Evolutionary conservation across 2,888 invertebrate species (phyloP).

Genomic region (Pterostichus niger): DNA sequence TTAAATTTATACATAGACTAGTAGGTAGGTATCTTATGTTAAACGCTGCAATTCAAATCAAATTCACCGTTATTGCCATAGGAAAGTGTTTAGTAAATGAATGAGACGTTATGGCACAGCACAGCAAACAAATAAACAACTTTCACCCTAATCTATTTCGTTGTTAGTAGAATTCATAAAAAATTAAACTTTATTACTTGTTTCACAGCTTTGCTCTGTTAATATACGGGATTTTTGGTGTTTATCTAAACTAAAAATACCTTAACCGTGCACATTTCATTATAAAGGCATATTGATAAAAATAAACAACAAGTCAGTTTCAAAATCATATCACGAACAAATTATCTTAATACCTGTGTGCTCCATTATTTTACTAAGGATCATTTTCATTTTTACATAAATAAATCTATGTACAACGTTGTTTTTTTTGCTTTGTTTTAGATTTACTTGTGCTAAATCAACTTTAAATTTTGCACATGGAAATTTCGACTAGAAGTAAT

Average conservation of each 20-base stretch:
- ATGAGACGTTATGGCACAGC: conserved; percentile 39
- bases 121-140: conserved; percentile 21
- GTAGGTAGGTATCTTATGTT: conserved; percentile 45
- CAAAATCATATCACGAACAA: conserved; percentile 18
- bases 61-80: conserved; percentile 25
- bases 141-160: conserved; percentile 56
- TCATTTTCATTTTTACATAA: conserved; percentile 56
- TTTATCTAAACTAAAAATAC: conserved; percentile 42
- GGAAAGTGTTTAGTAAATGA: conserved; percentile 22
- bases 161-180: conserved; percentile 60
- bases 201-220: conserved; percentile 56
- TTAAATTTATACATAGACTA: conserved; percentile 64
- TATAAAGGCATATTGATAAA: conserved; percentile 14
- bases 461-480: conserved; percentile 60
- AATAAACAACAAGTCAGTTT: background rate
- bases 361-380: background rate
- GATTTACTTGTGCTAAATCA: conserved; percentile 61
- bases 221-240: conserved; percentile 60
- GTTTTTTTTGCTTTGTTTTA: background rate
- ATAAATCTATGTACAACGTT: conserved; percentile 54
- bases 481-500: conserved; percentile 64
- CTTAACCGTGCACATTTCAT: conserved; percentile 30
- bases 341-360: conserved; percentile 10
- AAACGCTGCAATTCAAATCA: background rate
- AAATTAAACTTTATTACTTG: conserved; percentile 50